These are phyloP conservation scores for Sycophila texana DNA, from an alignment of 2,888 invertebrate species.

Conservation along the genomic window DNA sequence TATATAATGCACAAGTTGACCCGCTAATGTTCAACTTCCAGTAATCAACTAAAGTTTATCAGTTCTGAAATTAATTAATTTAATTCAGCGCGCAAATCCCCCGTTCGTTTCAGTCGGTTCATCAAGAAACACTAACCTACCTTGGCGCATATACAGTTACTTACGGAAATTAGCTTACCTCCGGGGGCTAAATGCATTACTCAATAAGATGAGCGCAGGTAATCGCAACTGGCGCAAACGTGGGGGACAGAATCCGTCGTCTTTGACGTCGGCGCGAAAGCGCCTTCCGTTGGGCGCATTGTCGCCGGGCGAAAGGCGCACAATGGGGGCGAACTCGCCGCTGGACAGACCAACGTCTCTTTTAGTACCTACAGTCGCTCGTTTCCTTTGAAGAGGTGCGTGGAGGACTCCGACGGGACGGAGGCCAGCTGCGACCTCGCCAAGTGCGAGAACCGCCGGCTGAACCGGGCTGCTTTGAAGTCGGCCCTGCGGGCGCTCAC, in stretches of 20 bases:
- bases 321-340: not conserved
- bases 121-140: not conserved
- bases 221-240: not conserved
- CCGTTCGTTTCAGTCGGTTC: not conserved
- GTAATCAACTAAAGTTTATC: constrained; percentile 18
- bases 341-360: not conserved
- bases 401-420: not conserved
- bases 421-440: not conserved
- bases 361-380: not conserved
- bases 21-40: constrained; percentile 18
- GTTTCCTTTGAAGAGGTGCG: constrained; percentile 37
- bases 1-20: constrained; percentile 16
- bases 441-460: constrained; percentile 52
- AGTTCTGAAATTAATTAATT: not conserved
- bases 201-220: not conserved
- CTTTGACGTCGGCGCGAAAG: too few species aligned
- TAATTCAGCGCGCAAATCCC: too few species aligned
- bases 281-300: too few species aligned
- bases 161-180: not conserved
- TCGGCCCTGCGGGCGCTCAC: constrained; percentile 59
- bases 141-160: not conserved
- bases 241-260: too few species aligned
- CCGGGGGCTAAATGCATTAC: not conserved
- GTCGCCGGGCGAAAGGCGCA: too few species aligned
- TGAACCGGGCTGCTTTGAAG: constrained; percentile 62